Conservation (phyloP, 2,113 vertebrate genomes). For the Dipodomys merriami region DNA sequence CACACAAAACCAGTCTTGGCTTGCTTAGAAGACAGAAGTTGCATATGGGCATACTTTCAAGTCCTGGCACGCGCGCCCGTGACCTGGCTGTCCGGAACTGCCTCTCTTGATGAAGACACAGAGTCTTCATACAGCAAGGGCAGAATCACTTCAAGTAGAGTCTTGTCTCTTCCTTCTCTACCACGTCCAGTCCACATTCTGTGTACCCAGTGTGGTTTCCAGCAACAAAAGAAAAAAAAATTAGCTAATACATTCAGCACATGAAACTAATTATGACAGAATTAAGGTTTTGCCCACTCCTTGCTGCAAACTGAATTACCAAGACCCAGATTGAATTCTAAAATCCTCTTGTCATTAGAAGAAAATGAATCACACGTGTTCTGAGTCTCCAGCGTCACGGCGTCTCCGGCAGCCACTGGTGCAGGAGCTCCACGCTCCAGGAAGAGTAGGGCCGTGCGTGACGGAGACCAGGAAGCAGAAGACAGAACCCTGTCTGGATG, state of each 20-base stretch:
- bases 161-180: neutral
- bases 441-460: neutral
- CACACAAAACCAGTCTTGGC: neutral
- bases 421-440: too few species aligned
- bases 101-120: neutral
- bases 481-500: too few species aligned
- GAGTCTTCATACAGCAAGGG: neutral
- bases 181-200: neutral
- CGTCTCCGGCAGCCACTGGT: neutral
- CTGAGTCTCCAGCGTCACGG: neutral
- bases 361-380: slow-evolving; percentile 64
- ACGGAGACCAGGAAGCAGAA: neutral
- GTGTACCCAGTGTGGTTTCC: slow-evolving; percentile 27
- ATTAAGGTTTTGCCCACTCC: slow-evolving; percentile 55
- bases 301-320: slow-evolving; percentile 70
- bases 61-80: neutral
- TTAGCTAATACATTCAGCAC: slow-evolving; percentile 39
- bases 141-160: neutral
- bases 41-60: neutral
- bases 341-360: slow-evolving; percentile 52
- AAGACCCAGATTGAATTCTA: slow-evolving; percentile 62
- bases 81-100: neutral
- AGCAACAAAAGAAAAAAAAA: neutral
- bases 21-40: slow-evolving; percentile 5
- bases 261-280: slow-evolving; percentile 72